phyloP scores from a whole-genome alignment of 2,113 vertebrate genomes.

The Toxotes jaculatrix region DNA sequence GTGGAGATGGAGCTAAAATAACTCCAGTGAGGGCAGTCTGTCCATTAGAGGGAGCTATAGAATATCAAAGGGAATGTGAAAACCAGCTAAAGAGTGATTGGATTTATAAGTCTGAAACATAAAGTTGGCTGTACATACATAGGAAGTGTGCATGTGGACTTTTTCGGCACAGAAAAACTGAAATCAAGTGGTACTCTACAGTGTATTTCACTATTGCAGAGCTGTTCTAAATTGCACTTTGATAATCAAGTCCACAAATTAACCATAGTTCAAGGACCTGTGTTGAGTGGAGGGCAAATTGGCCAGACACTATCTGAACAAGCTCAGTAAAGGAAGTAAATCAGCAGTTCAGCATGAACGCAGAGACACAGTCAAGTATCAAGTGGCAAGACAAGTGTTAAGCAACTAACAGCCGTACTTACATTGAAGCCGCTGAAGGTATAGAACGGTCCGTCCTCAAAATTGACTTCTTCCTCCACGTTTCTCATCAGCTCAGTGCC shows the following conservation, averaged over 20 bases:
- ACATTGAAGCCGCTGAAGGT: slow-evolving; percentile 81
- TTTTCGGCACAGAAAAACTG: background rate
- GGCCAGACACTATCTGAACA: background rate
- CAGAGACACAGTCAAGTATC: background rate
- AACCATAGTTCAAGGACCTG: slow-evolving; percentile 30
- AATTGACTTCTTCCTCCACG: slow-evolving; percentile 75
- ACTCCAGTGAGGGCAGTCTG: slow-evolving; percentile 45
- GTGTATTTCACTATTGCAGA: slow-evolving; percentile 9
- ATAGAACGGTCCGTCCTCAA: slow-evolving; percentile 62
- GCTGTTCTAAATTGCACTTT: slow-evolving; percentile 31
- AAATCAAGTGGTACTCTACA: slow-evolving; percentile 8
- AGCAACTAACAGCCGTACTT: slow-evolving; percentile 50
- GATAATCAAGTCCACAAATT: slow-evolving; percentile 38
- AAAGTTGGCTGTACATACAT: slow-evolving; percentile 15
- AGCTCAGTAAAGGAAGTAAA: slow-evolving; percentile 8
- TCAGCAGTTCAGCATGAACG: background rate
- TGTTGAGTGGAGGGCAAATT: slow-evolving; percentile 19
- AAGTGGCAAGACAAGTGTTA: background rate
- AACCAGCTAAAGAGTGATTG: slow-evolving; percentile 30
- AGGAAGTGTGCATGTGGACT: background rate
- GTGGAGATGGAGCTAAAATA: slow-evolving; percentile 53
- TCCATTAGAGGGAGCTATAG: slow-evolving; percentile 82
- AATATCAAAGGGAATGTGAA: slow-evolving; percentile 63
- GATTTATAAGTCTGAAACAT: slow-evolving; percentile 46
- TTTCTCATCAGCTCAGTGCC: slow-evolving; percentile 82